Evolutionary conservation across 2,113 vertebrate genomes (phyloP).

Genomic region (Centropus bengalensis): DNA sequence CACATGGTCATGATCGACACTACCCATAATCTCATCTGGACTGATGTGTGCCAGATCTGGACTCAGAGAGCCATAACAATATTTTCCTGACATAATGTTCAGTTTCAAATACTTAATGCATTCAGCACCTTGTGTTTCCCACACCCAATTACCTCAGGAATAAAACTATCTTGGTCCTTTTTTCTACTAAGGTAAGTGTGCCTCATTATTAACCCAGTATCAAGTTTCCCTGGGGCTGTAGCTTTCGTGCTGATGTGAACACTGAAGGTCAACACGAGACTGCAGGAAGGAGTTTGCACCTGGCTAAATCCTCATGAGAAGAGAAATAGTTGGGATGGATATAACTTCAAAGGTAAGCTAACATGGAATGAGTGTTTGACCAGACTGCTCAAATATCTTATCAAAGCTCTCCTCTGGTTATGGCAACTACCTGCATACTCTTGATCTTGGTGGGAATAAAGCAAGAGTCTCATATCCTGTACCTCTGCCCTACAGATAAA

Average conservation of each 20-base stretch:
- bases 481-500: neutral
- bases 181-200: neutral
- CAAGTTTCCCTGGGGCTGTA: neutral
- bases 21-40: neutral
- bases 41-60: neutral
- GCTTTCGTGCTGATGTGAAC: neutral
- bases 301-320: neutral
- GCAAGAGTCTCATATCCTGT: neutral
- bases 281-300: neutral
- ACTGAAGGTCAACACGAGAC: neutral
- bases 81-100: neutral
- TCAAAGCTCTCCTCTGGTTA: neutral
- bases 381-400: neutral
- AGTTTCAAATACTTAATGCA: neutral
- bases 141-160: neutral
- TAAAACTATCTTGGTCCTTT: neutral
- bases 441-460: neutral
- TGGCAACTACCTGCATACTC: neutral
- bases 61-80: fast-evolving
- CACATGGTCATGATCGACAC: neutral
- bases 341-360: neutral
- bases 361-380: neutral
- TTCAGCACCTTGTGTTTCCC: neutral
- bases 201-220: neutral
- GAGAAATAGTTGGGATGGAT: neutral